Conservation (phyloP, 2,888 invertebrate genomes). For the Diabrotica balteata region DNA sequence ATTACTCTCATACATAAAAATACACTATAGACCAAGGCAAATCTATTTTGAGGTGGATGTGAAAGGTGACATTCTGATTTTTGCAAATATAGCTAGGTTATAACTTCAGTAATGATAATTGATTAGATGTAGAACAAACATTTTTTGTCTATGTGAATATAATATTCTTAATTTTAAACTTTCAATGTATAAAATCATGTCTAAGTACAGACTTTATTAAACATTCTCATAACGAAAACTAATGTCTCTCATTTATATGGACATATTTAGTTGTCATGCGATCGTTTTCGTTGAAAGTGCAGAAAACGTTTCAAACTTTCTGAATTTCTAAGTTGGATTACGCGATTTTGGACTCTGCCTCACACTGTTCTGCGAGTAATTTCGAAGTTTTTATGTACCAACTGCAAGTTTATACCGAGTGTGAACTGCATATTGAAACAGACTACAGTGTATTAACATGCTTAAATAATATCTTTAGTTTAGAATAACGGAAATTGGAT, state of each 20-base stretch:
- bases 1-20: no score
- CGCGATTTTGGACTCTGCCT: conserved; percentile 15
- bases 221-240: conserved; percentile 9
- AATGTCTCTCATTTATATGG: conserved; percentile 20
- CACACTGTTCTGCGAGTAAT: conserved; percentile 38
- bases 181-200: no score
- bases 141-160: no score
- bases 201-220: background rate
- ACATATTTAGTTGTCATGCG: conserved; percentile 18
- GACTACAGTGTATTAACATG: conserved; percentile 5
- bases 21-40: no score
- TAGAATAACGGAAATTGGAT: background rate
- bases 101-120: no score
- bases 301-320: conserved; percentile 23
- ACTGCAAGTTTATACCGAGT: conserved; percentile 46
- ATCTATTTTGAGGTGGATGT: no score
- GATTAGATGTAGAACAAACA: no score
- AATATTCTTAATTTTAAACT: no score
- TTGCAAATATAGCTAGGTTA: no score
- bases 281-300: conserved; percentile 15
- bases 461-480: conserved; percentile 5
- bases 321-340: conserved; percentile 23
- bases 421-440: conserved; percentile 10
- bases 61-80: no score
- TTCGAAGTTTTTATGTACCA: conserved; percentile 49